Evolutionary conservation across 1,140 invertebrate genomes (phyloP).

Genomic region (Cepaea nemoralis): DNA sequence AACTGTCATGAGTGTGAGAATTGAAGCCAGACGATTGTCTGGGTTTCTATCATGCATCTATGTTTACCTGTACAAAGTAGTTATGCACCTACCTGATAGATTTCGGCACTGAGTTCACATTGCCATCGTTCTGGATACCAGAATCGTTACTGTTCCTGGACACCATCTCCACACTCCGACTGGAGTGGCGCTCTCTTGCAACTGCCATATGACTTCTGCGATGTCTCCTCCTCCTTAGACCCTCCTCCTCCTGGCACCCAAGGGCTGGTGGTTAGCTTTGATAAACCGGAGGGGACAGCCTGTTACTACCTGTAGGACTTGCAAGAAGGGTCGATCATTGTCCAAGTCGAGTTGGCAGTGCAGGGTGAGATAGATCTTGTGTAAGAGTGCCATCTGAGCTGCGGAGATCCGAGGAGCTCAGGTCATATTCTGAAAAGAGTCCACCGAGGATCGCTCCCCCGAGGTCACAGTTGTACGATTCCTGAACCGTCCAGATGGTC

Average conservation of each 20-base stretch:
- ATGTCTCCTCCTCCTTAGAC: not conserved
- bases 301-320: slow-evolving; percentile 31
- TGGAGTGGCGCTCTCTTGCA: not conserved
- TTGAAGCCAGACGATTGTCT: no score
- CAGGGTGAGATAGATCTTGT: slow-evolving; percentile 36
- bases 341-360: slow-evolving; percentile 34
- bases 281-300: slow-evolving; percentile 25
- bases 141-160: slow-evolving; percentile 68
- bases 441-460: not conserved
- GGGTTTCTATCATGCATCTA: no score
- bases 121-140: slow-evolving; percentile 64
- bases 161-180: slow-evolving; percentile 51
- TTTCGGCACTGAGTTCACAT: slow-evolving; percentile 60
- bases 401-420: slow-evolving; percentile 9
- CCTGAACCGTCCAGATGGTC: slow-evolving; percentile 4
- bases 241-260: not conserved
- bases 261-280: slow-evolving; percentile 1
- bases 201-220: not conserved
- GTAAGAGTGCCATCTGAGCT: slow-evolving; percentile 43
- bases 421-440: slow-evolving; percentile 34
- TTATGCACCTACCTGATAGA: slow-evolving; percentile 60
- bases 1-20: no score
- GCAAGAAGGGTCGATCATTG: slow-evolving; percentile 41
- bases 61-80: no score
- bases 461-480: not conserved